Conservation (phyloP, 1,140 invertebrate species). For the Drosophila fuyamai region DNA sequence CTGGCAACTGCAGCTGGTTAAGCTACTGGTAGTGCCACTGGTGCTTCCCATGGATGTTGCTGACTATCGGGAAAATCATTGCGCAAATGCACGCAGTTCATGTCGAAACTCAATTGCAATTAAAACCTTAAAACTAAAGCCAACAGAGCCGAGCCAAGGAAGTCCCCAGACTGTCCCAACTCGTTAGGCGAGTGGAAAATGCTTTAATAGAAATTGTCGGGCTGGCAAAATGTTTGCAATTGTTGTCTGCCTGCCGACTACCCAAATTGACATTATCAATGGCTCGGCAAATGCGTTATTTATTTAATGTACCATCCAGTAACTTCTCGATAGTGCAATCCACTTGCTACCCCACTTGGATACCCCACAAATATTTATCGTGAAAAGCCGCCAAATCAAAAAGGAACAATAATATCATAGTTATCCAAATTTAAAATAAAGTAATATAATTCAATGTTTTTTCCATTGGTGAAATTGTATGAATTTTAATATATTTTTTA, state of each 20-base stretch:
- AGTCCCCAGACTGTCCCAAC: conserved; percentile 31
- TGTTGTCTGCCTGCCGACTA: conserved; percentile 47
- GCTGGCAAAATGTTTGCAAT: conserved; percentile 42
- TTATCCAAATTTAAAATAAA: too few species aligned
- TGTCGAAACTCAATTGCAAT: conserved; percentile 79
- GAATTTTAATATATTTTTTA: too few species aligned
- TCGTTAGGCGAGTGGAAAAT: conserved; percentile 70
- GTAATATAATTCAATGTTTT: too few species aligned
- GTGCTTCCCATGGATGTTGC: conserved; percentile 15
- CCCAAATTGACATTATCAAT: conserved; percentile 62
- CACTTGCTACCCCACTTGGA: conserved; percentile 18
- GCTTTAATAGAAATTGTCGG: conserved; percentile 69
- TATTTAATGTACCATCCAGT: conserved; percentile 52
- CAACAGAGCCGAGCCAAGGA: conserved; percentile 13
- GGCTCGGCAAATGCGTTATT: conserved; percentile 54
- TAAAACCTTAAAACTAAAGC: conserved; percentile 65
- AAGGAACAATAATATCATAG: too few species aligned
- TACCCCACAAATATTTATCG: not conserved
- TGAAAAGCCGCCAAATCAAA: too few species aligned
- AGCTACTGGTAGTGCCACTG: not conserved
- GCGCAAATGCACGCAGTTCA: conserved; percentile 78
- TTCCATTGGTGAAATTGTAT: too few species aligned
- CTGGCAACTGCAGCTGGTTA: conserved; percentile 9
- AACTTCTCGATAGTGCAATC: conserved; percentile 39
- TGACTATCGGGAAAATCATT: conserved; percentile 75